Percentiles rank a stretch among this genome's conserved stretches.
Conservation (phyloP, 1,140 invertebrate species). For the Papilio xuthus region DNA sequence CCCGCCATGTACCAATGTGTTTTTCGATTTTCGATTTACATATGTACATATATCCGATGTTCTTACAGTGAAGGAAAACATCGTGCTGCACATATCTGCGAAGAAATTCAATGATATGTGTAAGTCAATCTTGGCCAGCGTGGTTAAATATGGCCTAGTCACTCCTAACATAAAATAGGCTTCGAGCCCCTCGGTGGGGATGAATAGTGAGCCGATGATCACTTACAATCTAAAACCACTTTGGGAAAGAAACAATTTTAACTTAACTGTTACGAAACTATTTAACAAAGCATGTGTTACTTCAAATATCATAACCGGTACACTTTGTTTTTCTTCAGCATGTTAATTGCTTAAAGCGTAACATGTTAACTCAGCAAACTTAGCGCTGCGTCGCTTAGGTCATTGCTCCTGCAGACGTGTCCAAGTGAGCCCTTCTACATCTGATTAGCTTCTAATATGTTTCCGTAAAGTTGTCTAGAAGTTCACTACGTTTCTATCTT, state of each 20-base stretch:
- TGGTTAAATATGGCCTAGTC: too few species aligned
- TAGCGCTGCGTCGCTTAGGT: constrained; percentile 8
- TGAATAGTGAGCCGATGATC: too few species aligned
- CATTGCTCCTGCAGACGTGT: constrained; percentile 15
- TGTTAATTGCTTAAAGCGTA: constrained; percentile 19
- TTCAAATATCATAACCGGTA: constrained; percentile 15
- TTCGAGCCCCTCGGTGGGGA: too few species aligned
- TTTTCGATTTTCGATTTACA: too few species aligned
- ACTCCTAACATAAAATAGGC: too few species aligned
- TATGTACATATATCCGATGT: too few species aligned
- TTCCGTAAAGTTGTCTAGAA: not conserved
- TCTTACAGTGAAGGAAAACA: too few species aligned
- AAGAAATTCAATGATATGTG: too few species aligned
- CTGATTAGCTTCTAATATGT: not conserved
- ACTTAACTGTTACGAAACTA: not conserved
- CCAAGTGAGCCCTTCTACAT: not conserved
- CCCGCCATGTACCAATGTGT: too few species aligned
- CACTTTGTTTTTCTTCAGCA: constrained; percentile 4
- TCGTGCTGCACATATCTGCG: too few species aligned
- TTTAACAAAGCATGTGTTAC: constrained; percentile 2
- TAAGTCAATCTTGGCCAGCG: too few species aligned
- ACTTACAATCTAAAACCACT: not conserved
- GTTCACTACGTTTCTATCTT: not conserved
- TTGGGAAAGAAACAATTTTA: not conserved
- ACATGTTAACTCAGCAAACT: constrained; percentile 16